Evolutionary conservation across 2,113 vertebrate genomes (phyloP).

Genomic region (Eretmochelys imbricata): DNA sequence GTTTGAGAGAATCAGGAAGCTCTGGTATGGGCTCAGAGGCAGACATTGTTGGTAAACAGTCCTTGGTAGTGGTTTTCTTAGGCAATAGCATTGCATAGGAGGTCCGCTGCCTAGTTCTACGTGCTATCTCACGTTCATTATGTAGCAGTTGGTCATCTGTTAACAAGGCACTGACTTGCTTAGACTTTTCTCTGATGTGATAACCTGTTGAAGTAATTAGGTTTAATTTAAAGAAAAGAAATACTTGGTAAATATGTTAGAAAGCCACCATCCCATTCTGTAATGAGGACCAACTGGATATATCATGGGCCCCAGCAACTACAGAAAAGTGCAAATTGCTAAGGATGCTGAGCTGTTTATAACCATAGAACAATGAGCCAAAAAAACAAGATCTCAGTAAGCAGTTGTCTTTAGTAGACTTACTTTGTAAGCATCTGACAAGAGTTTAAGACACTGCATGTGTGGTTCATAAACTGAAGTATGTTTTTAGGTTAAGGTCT

Average conservation of each 20-base stretch:
- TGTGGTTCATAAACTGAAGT: neutral
- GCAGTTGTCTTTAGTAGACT: neutral
- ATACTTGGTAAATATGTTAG: neutral
- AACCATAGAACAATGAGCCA: neutral
- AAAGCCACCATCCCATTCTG: neutral
- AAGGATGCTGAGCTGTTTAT: neutral
- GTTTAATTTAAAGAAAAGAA: neutral
- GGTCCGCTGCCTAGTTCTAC: slow-evolving; percentile 46
- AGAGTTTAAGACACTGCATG: neutral
- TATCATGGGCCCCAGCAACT: neutral
- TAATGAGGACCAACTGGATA: neutral
- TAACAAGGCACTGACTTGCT: slow-evolving; percentile 70
- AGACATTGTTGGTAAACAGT: neutral
- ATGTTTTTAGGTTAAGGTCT: neutral
- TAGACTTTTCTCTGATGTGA: slow-evolving; percentile 67
- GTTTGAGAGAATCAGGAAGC: slow-evolving; percentile 21
- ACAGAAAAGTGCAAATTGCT: neutral
- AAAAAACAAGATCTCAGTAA: neutral
- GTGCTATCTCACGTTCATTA: slow-evolving; percentile 62
- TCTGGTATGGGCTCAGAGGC: slow-evolving; percentile 41
- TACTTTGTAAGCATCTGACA: neutral
- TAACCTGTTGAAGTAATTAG: slow-evolving; percentile 57
- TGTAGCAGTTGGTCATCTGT: slow-evolving; percentile 64
- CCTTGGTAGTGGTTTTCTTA: slow-evolving; percentile 2
- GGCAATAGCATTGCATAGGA: slow-evolving; percentile 23